A percentile compares a stretch with the other conserved stretches of the same genome.
Conservation (phyloP, 1,140 invertebrate species). For the Trachymyrmex cornetzi region DNA sequence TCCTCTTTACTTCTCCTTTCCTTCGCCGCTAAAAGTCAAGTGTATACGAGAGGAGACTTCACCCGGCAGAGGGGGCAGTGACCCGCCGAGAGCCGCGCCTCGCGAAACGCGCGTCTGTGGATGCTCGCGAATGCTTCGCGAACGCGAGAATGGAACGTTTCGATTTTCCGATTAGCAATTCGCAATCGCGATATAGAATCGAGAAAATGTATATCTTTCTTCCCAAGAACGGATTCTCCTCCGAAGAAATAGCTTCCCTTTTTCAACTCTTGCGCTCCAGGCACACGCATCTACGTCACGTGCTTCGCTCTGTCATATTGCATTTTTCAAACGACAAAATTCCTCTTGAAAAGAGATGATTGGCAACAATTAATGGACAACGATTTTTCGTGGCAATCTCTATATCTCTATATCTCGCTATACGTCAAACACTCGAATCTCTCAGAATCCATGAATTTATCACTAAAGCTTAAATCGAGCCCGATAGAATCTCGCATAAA, state of each 20-base stretch:
- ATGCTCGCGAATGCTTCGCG: constrained; percentile 78
- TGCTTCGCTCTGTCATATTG: constrained; percentile 37
- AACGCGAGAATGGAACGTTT: constrained; percentile 39
- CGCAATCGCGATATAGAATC: not conserved
- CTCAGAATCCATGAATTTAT: constrained; percentile 48
- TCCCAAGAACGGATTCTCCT: not conserved
- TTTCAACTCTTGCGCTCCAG: not conserved
- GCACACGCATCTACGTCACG: constrained; percentile 24
- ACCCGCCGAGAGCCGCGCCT: constrained; percentile 86
- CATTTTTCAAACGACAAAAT: not conserved
- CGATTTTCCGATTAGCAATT: constrained; percentile 17
- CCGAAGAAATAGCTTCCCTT: constrained; percentile 25
- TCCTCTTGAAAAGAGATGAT: too few relatives aligned
- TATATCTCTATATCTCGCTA: not conserved
- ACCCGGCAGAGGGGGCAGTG: constrained; percentile 81
- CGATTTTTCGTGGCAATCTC: not conserved
- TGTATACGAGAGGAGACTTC: constrained; percentile 75
- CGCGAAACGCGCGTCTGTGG: constrained; percentile 84
- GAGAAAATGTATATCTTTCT: not conserved
- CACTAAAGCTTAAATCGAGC: not conserved
- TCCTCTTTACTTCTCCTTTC: constrained; percentile 41
- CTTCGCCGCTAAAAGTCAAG: constrained; percentile 72
- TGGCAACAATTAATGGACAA: not conserved
- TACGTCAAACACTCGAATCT: not conserved
- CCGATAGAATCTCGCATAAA: not conserved